Base-by-base conservation (phyloP, 92 coral and sea anemone species). In the Pocillopora grandis region DNA sequence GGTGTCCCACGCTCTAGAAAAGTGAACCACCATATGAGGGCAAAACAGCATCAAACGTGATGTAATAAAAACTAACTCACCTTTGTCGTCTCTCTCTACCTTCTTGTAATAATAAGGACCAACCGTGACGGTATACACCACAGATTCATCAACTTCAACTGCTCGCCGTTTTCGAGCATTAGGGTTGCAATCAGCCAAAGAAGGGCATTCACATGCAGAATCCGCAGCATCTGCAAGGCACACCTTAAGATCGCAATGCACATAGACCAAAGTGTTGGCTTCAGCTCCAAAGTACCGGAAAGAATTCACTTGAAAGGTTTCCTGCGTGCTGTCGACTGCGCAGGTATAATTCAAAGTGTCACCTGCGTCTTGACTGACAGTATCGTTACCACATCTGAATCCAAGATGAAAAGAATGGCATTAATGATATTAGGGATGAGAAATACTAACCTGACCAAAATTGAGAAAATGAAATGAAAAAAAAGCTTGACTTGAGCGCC, bases 201-300 rank as follows among this genome's bases (percentile, higher is more conserved):
- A 4, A 0, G 74, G 74, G 19, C 74, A 69, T 16, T 69, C 74
- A 37, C 74, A 69, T 11, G 35, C 57, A 36, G 74, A 69, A 14
- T 36, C 42, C 8, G 56, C 12, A 12, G 74, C 18, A 10, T 36
- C 18, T 0, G 19, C n/a, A 9, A 69, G 74, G 56, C 74, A 69
- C 35, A 69, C 74, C 74, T 36, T 69, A 7, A 69, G 42, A 2
- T 69, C 74, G 14, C 74, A 69, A 52, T 69, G 74, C 20, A 69
- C n/a, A n/a, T 11, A 69, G 19, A 69, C 74, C 14, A 33, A n/a
- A 35, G 18, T 14, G 11, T 13, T 33, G 52, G 74, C 74, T 4
- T 36, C 74, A 2, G 14, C 74, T 36, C 55, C 56, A 69, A 69
- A 69, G 74, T 69, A 69, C 14, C 74, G 74, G 18, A 69, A 69